A percentile compares a stretch with the other conserved stretches of the same genome.
phyloP scores from a whole-genome alignment of 2,113 vertebrate species.

The Gnathonemus echidnorhynchus region DNA sequence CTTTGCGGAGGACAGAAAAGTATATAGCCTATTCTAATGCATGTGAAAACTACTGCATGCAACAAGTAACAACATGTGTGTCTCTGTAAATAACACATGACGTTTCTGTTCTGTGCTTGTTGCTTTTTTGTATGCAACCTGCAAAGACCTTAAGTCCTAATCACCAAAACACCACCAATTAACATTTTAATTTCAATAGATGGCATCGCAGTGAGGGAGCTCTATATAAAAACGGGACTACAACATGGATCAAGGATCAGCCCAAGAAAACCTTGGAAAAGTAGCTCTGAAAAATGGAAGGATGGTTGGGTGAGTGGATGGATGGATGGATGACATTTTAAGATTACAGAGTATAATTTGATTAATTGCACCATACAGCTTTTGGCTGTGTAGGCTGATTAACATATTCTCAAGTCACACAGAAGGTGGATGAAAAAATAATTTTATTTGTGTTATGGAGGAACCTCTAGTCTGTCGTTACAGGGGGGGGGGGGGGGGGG shows the following conservation, averaged over 20 bases:
- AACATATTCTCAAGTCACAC: background rate
- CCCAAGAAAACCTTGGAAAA: background rate
- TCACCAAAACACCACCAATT: background rate
- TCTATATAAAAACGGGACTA: background rate
- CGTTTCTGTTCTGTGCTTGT: background rate
- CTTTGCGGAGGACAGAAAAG: background rate
- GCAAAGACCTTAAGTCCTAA: background rate
- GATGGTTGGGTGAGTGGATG: background rate
- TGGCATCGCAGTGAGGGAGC: background rate
- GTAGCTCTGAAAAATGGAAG: background rate
- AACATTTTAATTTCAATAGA: background rate
- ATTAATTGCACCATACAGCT: background rate
- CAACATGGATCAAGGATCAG: background rate
- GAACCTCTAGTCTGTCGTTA: background rate
- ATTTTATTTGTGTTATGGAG: background rate
- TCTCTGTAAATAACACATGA: background rate
- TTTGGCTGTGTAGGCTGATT: background rate
- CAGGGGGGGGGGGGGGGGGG: background rate
- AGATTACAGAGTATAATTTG: background rate
- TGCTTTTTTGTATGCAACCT: background rate
- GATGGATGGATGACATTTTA: background rate
- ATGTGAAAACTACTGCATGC: background rate
- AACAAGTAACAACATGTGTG: background rate
- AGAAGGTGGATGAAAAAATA: background rate
- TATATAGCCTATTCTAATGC: background rate